These are phyloP conservation scores for Tapirus indicus DNA, from an alignment of 2,797 vertebrate genomes.

Conservation along the genomic window DNA sequence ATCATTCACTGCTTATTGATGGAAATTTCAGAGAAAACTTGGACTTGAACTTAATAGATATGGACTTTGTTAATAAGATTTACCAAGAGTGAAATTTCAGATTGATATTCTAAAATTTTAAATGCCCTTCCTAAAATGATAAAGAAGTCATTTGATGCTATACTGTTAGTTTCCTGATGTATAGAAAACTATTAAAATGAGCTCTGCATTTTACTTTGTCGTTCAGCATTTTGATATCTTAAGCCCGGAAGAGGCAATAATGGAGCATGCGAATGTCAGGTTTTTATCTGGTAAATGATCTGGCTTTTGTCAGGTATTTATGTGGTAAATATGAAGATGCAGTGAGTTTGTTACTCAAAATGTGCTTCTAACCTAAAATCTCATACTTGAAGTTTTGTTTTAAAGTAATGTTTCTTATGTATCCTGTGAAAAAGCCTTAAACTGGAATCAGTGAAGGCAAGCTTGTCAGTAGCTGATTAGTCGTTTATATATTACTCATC, in stretches of 20 bases:
- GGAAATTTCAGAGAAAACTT: constrained; percentile 62
- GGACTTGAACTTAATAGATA: constrained; percentile 51
- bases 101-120: not conserved
- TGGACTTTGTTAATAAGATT: constrained; percentile 67
- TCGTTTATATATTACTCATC: constrained; percentile 56
- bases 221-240: not conserved
- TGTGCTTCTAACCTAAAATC: not conserved
- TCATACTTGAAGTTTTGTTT: constrained; percentile 34
- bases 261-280: not conserved
- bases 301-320: constrained; percentile 10
- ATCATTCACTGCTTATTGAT: constrained; percentile 56
- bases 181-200: not conserved
- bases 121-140: not conserved
- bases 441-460: constrained; percentile 23
- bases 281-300: constrained; percentile 56
- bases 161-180: not conserved
- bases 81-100: constrained; percentile 16
- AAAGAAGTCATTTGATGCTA: not conserved
- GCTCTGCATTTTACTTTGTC: not conserved
- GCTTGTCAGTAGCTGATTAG: constrained; percentile 63
- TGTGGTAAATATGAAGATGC: constrained; percentile 34
- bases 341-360: not conserved
- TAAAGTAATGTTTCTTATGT: constrained; percentile 47
- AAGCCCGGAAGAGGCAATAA: not conserved
- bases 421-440: constrained; percentile 31